Percentiles rank a stretch among this genome's conserved stretches.
phyloP scores from a whole-genome alignment of 1,140 invertebrate genomes.

The Calycopis cecrops region DNA sequence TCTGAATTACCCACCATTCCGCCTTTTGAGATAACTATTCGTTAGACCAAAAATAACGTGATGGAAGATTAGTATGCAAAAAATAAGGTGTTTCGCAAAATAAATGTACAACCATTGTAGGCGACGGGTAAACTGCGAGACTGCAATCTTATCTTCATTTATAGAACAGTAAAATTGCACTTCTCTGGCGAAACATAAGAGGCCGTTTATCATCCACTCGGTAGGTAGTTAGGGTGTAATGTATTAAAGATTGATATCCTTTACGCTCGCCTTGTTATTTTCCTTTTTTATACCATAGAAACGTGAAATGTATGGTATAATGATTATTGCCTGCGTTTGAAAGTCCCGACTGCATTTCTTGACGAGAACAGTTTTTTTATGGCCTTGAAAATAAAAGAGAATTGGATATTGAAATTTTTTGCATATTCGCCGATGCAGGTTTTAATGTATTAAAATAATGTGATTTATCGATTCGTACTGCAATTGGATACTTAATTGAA shows the following conservation, averaged over 20 bases:
- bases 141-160: slow-evolving; percentile 66
- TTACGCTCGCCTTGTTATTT: slow-evolving; percentile 27
- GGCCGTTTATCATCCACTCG: slow-evolving; percentile 54
- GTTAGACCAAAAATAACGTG: neutral
- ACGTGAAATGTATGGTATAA: neutral
- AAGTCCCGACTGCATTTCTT: neutral
- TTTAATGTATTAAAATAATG: no score
- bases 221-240: slow-evolving; percentile 49
- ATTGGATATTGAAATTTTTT: no score
- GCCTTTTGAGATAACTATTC: no score
- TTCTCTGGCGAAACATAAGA: slow-evolving; percentile 47
- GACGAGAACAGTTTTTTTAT: no score
- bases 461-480: no score
- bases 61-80: neutral
- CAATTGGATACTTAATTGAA: no score
- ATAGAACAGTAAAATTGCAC: slow-evolving; percentile 66
- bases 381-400: no score
- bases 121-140: slow-evolving; percentile 44
- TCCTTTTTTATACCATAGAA: slow-evolving; percentile 3
- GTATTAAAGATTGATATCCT: slow-evolving; percentile 58
- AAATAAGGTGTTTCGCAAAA: neutral
- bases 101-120: slow-evolving; percentile 24
- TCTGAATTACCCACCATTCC: no score
- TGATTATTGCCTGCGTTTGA: slow-evolving; percentile 7
- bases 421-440: no score